A percentile compares a stretch with the other conserved stretches of the same genome.
These are phyloP conservation scores for Charanyca ferruginea DNA, from an alignment of 2,888 invertebrate species.

Conservation along the genomic window DNA sequence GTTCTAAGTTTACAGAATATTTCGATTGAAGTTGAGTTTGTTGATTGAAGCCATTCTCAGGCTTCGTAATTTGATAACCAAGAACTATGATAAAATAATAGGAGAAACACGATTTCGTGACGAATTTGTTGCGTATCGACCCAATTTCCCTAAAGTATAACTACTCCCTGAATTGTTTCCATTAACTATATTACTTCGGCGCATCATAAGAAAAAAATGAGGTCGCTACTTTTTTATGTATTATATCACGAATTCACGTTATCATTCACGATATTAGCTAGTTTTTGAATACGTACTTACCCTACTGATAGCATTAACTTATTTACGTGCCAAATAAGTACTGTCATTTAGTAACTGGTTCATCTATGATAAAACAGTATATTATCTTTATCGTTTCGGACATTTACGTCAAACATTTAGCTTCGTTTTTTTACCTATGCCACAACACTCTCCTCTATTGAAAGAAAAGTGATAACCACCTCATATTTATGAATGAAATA, in stretches of 20 bases:
- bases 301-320: slow-evolving; percentile 25
- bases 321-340: slow-evolving; percentile 30
- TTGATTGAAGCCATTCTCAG: background rate
- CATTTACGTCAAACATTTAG: slow-evolving; percentile 13
- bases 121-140: slow-evolving; percentile 33
- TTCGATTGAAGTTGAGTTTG: background rate
- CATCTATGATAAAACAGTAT: slow-evolving; percentile 40
- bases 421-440: background rate
- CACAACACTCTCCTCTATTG: background rate
- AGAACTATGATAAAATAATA: background rate
- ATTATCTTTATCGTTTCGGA: slow-evolving; percentile 27
- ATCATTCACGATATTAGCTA: slow-evolving; percentile 46
- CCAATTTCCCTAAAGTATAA: slow-evolving; percentile 53
- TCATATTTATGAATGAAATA: slow-evolving; percentile 22
- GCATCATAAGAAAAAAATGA: slow-evolving; percentile 58
- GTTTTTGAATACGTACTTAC: slow-evolving; percentile 15
- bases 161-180: slow-evolving; percentile 55
- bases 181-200: slow-evolving; percentile 61
- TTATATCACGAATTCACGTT: slow-evolving; percentile 47
- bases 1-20: no score
- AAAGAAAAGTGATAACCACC: background rate
- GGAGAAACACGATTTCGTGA: slow-evolving; percentile 25
- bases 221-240: slow-evolving; percentile 44
- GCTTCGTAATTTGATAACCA: background rate
- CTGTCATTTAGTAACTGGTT: slow-evolving; percentile 31